Percentiles rank a stretch among this genome's conserved stretches.
Conservation (phyloP, 2,888 invertebrate species). For the Spodoptera exigua region DNA sequence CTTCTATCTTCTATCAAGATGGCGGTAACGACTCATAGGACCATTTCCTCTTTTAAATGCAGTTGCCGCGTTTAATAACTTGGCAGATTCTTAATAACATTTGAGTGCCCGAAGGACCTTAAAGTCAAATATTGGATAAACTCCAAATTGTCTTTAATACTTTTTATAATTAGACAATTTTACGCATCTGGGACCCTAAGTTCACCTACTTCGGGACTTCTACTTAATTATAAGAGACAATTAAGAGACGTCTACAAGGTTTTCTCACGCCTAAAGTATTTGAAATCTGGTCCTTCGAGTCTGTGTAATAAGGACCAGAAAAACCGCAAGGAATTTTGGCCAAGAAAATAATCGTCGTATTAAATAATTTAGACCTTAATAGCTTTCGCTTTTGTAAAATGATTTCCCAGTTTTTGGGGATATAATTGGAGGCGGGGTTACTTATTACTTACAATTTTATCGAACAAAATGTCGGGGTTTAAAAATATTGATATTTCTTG, state of each 20-base stretch:
- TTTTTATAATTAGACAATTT: conserved; percentile 75
- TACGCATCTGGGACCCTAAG: conserved; percentile 71
- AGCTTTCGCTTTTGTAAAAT: conserved; percentile 64
- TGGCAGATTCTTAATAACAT: conserved; percentile 34
- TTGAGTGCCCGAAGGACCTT: conserved; percentile 19
- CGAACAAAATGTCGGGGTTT: conserved; percentile 15
- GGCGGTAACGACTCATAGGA: conserved; percentile 5
- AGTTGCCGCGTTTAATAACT: conserved; percentile 34
- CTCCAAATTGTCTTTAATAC: conserved; percentile 68
- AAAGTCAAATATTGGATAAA: conserved; percentile 59
- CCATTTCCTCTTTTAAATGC: conserved; percentile 40
- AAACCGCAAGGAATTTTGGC: conserved; percentile 34
- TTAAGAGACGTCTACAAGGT: conserved; percentile 63
- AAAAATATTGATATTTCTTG: conserved; percentile 20
- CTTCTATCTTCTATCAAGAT: conserved; percentile 14
- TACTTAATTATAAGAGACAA: conserved; percentile 77
- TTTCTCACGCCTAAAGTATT: background rate
- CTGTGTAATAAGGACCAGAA: conserved; percentile 31
- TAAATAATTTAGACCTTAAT: conserved; percentile 66
- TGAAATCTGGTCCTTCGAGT: conserved; percentile 45
- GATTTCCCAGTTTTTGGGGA: conserved; percentile 58
- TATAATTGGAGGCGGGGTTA: conserved; percentile 46
- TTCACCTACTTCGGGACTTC: conserved; percentile 70
- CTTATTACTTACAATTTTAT: conserved; percentile 41
- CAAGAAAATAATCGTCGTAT: conserved; percentile 64